Conservation (phyloP, 2,113 vertebrate genomes). For the Salvelinus alpinus region DNA sequence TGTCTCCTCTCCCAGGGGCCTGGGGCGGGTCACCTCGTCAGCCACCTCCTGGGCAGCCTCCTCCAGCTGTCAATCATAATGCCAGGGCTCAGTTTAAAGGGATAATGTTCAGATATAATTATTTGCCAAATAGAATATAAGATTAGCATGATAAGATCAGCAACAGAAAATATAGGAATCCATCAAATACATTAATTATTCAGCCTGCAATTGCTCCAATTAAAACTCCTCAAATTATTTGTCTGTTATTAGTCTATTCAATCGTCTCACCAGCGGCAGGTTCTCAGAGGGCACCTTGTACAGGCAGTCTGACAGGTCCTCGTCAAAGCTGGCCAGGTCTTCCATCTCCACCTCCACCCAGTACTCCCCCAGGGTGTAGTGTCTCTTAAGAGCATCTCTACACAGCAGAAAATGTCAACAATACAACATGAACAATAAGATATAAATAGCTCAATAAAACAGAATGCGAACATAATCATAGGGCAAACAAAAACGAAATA, state of each 20-base stretch:
- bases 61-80: conserved; percentile 78
- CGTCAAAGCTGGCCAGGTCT: conserved; percentile 94
- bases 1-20: conserved; percentile 84
- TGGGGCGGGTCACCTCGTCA: conserved; percentile 93
- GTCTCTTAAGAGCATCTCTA: conserved; percentile 97
- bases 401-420: neutral
- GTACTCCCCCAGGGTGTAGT: conserved; percentile 92
- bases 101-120: too few relatives aligned
- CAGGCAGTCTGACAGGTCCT: conserved; percentile 89
- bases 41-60: conserved; percentile 94
- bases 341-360: conserved; percentile 98
- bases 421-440: neutral
- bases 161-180: too few relatives aligned
- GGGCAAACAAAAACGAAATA: fast-evolving
- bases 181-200: too few relatives aligned
- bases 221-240: too few relatives aligned
- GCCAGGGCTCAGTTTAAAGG: neutral
- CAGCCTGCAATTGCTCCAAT: too few relatives aligned
- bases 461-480: too few relatives aligned
- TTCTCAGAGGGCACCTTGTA: conserved; percentile 91
- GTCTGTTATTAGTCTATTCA: too few relatives aligned
- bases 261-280: conserved; percentile 75
- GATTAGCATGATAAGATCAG: neutral
- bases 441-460: too few relatives aligned
- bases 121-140: neutral